Percentiles rank a stretch among this genome's conserved stretches.
Evolutionary conservation across 2,888 invertebrate species (phyloP).

Genomic region (Scaptomyza parva): DNA sequence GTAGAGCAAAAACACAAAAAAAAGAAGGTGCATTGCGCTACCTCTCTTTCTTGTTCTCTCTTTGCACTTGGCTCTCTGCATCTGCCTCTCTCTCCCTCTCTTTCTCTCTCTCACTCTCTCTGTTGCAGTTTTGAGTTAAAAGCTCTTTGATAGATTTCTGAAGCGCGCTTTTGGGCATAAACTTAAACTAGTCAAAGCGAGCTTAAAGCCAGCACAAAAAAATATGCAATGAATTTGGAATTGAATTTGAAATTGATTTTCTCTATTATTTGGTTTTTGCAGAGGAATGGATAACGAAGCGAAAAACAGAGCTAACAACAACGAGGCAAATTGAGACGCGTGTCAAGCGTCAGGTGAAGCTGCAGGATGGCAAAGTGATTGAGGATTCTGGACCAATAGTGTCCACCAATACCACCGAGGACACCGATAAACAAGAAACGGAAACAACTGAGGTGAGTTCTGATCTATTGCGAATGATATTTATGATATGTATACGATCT

Average conservation of each 20-base stretch:
- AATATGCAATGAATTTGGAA: slow-evolving; percentile 20
- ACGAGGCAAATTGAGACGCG: slow-evolving; percentile 96
- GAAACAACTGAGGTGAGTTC: slow-evolving; percentile 91
- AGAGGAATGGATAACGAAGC: slow-evolving; percentile 97
- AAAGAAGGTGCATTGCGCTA: slow-evolving; percentile 4
- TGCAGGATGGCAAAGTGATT: slow-evolving; percentile 96
- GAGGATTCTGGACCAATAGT: slow-evolving; percentile 95
- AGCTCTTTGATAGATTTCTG: neutral
- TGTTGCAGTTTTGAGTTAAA: neutral
- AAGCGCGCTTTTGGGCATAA: slow-evolving; percentile 12
- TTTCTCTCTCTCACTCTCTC: neutral
- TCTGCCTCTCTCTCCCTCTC: neutral
- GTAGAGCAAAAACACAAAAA: neutral
- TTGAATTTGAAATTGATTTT: neutral
- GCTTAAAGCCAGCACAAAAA: slow-evolving; percentile 5
- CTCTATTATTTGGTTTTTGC: slow-evolving; percentile 80
- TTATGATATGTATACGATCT: neutral
- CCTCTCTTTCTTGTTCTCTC: neutral
- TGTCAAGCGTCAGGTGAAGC: slow-evolving; percentile 94
- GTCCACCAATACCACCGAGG: slow-evolving; percentile 95
- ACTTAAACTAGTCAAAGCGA: neutral
- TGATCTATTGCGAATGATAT: no score
- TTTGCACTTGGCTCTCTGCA: neutral
- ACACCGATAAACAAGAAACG: slow-evolving; percentile 94
- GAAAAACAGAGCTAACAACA: slow-evolving; percentile 95